These are phyloP conservation scores for Cryptotis parvus DNA, from an alignment of 2,113 vertebrate species.

Conservation along the genomic window DNA sequence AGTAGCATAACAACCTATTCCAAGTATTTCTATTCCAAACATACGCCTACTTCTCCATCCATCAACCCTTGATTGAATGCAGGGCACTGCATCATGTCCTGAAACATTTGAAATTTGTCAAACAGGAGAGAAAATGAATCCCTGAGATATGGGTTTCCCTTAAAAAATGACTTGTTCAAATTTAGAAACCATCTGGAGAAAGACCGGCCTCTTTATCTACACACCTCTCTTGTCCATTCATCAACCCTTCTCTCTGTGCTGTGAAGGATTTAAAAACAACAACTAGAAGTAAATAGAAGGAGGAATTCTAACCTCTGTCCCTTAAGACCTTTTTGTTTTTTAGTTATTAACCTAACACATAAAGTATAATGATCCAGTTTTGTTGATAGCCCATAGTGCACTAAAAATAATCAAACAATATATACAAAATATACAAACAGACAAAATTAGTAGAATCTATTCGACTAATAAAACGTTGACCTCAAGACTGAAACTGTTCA, in stretches of 20 bases:
- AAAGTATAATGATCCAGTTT: constrained; percentile 8
- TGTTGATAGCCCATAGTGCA: not conserved
- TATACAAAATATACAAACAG: not conserved
- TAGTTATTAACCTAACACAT: not conserved
- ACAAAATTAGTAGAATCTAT: constrained; percentile 1
- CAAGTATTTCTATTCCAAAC: constrained; percentile 30
- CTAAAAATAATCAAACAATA: too few relatives aligned
- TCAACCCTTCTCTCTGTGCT: constrained; percentile 46
- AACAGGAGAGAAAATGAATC: constrained; percentile 68
- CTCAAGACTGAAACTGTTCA: not conserved
- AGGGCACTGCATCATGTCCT: constrained; percentile 43
- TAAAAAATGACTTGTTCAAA: constrained; percentile 72
- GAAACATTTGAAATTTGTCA: constrained; percentile 71
- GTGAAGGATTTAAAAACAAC: constrained; percentile 43
- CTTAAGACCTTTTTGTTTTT: constrained; percentile 44
- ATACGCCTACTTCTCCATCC: constrained; percentile 9
- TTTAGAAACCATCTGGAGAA: constrained; percentile 67
- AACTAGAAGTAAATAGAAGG: constrained; percentile 50
- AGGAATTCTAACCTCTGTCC: not conserved
- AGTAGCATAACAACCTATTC: constrained; percentile 24
- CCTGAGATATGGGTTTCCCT: constrained; percentile 41
- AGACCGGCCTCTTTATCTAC: constrained; percentile 46
- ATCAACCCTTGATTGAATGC: constrained; percentile 66
- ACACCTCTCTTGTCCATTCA: not conserved
- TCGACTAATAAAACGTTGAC: constrained; percentile 13